Base-by-base conservation (phyloP, 2,888 invertebrate genomes). In the Yponomeuta cagnagella region DNA sequence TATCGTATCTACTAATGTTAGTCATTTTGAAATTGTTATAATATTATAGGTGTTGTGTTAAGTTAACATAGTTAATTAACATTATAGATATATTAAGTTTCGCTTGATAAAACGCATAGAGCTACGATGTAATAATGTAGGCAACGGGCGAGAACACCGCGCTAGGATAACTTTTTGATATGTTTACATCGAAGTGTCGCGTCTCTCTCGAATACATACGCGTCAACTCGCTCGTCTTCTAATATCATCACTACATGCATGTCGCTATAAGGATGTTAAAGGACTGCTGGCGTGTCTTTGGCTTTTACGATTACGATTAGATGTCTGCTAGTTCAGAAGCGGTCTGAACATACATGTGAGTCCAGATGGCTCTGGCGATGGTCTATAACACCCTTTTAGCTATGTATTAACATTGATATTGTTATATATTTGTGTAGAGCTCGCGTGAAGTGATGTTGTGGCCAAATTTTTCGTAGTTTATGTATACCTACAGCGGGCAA, bases 381-480 rank as follows among this genome's bases (percentile, higher is more conserved):
- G 43, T 43, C 43, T 43, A 43, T 43, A 43, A 43, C 8, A 43
- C 43, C 43, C 15, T 58, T 58, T 58, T 65, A 30, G 2, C 30
- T 23, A 10, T 65, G 10, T 75, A 66, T 69, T 72, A 72, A 30
- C 10, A 66, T 58, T 71, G 69, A 69, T 73, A 72, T 73, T 64
- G 64, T 8, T 31, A 8, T 31, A 12, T 30, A 43, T 8, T 23
- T 23, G 33, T 33, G 33, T 33, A 2, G 23, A 64, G 30, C 23
- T 64, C 5, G n/a, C 67, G n/a, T 67, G 6, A 33, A 43, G 0
- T 69, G 52, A 58, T 8, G 64, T 70, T 76, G 85, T 82, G 83
- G 87, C 87, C 87, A 87, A 87, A 87, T 87, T 85, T 84, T 84
- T 37, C 73, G 76, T 85, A 87, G 86, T 79, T 70, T 69, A 68